Conservation (phyloP, 1,140 invertebrate genomes). For the Pollicipes pollicipes region DNA sequence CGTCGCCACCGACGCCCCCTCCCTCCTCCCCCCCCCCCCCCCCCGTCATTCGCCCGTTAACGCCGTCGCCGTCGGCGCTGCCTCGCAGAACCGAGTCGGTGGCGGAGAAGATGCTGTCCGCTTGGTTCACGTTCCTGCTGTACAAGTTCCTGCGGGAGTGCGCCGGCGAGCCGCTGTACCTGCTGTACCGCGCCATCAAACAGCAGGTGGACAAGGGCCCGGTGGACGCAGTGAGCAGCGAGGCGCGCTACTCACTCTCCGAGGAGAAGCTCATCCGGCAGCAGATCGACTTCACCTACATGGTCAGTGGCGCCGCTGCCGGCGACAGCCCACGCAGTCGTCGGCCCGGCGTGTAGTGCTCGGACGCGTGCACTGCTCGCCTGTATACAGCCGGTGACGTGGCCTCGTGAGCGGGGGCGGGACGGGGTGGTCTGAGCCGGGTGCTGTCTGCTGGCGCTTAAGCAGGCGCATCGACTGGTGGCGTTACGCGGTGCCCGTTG, state of each 20-base stretch:
- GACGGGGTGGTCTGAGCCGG: too few relatives aligned
- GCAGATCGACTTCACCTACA: slow-evolving; percentile 86
- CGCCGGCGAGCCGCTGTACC: slow-evolving; percentile 89
- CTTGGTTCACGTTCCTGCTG: slow-evolving; percentile 96
- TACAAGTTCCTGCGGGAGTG: slow-evolving; percentile 94
- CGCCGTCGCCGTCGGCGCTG: too few relatives aligned
- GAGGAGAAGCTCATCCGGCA: slow-evolving; percentile 97
- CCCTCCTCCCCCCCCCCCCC: neutral
- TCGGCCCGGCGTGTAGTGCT: too few relatives aligned
- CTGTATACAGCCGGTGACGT: too few relatives aligned
- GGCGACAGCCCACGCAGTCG: too few relatives aligned
- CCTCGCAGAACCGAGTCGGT: slow-evolving; percentile 93
- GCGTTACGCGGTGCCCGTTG: too few relatives aligned
- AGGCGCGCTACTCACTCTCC: slow-evolving; percentile 91
- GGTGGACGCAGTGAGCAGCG: slow-evolving; percentile 90
- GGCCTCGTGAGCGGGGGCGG: too few relatives aligned
- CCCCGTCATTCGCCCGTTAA: too few relatives aligned
- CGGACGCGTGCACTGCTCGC: too few relatives aligned
- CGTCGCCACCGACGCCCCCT: too few relatives aligned
- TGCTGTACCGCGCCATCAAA: slow-evolving; percentile 96
- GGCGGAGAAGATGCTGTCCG: slow-evolving; percentile 95
- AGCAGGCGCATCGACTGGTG: too few relatives aligned
- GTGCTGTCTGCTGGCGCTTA: too few relatives aligned
- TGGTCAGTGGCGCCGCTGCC: slow-evolving; percentile 39
- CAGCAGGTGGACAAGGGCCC: slow-evolving; percentile 99